Conservation (phyloP, 1,140 invertebrate genomes). For the Melitaea cinxia region DNA sequence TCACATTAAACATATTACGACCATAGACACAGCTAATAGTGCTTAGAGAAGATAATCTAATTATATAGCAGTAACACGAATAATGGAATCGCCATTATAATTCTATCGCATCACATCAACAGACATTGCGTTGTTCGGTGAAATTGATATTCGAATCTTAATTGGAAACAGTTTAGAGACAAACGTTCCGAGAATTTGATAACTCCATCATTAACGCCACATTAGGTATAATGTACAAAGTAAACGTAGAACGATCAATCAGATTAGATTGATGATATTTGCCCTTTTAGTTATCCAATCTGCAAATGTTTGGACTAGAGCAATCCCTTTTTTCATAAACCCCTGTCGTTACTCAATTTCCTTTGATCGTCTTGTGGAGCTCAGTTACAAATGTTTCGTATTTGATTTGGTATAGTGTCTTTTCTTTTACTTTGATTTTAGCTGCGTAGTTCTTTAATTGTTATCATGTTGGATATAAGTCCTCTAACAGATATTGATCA, state of each 20-base stretch:
- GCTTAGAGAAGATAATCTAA: background rate
- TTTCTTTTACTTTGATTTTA: no score
- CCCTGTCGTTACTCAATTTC: background rate
- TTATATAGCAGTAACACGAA: background rate
- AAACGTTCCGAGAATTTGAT: background rate
- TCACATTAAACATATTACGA: background rate
- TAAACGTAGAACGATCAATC: background rate
- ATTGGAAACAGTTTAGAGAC: background rate
- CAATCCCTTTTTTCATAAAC: background rate
- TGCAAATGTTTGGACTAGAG: background rate
- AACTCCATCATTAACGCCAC: background rate
- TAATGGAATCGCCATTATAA: background rate
- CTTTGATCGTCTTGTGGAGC: background rate
- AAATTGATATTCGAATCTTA: slow-evolving; percentile 4
- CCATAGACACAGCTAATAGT: background rate
- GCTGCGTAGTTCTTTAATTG: no score
- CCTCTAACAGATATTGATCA: no score
- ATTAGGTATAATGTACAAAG: background rate
- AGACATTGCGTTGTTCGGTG: background rate
- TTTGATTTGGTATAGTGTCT: no score
- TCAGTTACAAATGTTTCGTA: no score
- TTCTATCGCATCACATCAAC: background rate
- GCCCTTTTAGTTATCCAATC: background rate
- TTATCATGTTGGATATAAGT: no score
- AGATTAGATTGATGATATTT: background rate